These are phyloP conservation scores for Barbus barbus DNA, from an alignment of 2,113 vertebrate species.

Conservation along the genomic window DNA sequence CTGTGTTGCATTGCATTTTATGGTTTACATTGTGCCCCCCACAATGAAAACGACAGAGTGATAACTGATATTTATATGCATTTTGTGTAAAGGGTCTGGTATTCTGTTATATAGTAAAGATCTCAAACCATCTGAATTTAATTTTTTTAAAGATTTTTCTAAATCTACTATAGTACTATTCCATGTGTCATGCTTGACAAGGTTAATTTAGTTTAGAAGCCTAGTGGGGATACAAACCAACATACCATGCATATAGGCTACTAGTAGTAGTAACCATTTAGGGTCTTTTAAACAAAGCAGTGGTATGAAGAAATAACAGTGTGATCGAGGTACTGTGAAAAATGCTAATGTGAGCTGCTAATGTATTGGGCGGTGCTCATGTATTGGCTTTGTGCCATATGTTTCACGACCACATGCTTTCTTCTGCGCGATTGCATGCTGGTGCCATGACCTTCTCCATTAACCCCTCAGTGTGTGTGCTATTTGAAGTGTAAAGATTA, in stretches of 20 bases:
- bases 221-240: background rate
- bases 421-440: constrained; percentile 70
- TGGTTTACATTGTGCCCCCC: no score
- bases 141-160: no score
- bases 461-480: constrained; percentile 76
- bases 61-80: no score
- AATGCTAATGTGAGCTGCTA: background rate
- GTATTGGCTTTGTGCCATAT: constrained; percentile 68
- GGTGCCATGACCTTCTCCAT: constrained; percentile 78
- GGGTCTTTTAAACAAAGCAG: background rate
- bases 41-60: no score
- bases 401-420: constrained; percentile 74
- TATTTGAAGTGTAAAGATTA: constrained; percentile 78
- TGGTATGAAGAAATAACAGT: background rate
- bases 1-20: no score
- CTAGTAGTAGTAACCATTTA: background rate
- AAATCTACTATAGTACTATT: no score
- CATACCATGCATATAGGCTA: background rate
- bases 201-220: background rate
- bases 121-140: no score
- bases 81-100: no score
- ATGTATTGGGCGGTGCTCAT: constrained; percentile 55
- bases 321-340: background rate
- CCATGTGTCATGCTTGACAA: background rate
- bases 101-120: no score